Conservation (phyloP, 2,888 invertebrate species). For the Eristalis tenax region DNA sequence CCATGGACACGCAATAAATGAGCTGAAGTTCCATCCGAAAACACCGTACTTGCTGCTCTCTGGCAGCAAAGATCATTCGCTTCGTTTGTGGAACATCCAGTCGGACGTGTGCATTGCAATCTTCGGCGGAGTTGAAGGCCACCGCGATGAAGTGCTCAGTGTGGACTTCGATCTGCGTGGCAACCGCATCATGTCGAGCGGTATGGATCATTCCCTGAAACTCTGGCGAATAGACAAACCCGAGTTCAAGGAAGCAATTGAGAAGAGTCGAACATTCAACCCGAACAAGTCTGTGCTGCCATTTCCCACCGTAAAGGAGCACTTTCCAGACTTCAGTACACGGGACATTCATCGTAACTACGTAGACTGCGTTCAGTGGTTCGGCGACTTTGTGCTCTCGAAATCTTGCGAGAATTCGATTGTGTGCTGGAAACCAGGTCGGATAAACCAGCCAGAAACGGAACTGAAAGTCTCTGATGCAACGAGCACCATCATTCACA, state of each 20-base stretch:
- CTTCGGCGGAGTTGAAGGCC: constrained; percentile 98
- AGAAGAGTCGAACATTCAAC: constrained; percentile 91
- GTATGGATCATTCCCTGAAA: constrained; percentile 99
- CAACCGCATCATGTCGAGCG: constrained; percentile 95
- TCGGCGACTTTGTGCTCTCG: constrained; percentile 95
- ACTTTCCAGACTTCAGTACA: constrained; percentile 98
- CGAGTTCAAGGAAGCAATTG: constrained; percentile 91
- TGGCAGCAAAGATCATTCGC: constrained; percentile 92
- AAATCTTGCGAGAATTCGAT: constrained; percentile 99
- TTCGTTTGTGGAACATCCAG: constrained; percentile 96
- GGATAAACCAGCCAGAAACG: constrained; percentile 87
- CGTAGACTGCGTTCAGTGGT: constrained; percentile 98
- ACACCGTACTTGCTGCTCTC: constrained; percentile 92
- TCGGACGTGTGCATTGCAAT: constrained; percentile 97
- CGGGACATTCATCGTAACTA: constrained; percentile 99
- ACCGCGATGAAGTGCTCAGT: constrained; percentile 94
- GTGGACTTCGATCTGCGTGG: constrained; percentile 93
- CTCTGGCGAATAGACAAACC: constrained; percentile 94
- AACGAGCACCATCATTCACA: constrained; percentile 91
- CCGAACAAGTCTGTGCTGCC: constrained; percentile 89
- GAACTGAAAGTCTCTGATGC: constrained; percentile 89
- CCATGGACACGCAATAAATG: constrained; percentile 95
- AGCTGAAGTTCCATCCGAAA: constrained; percentile 95
- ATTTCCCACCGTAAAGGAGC: constrained; percentile 94
- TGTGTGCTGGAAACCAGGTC: constrained; percentile 98